A percentile compares a stretch with the other conserved stretches of the same genome.
phyloP scores from a whole-genome alignment of 1,140 invertebrate genomes.

The Temnothorax nylanderi region DNA sequence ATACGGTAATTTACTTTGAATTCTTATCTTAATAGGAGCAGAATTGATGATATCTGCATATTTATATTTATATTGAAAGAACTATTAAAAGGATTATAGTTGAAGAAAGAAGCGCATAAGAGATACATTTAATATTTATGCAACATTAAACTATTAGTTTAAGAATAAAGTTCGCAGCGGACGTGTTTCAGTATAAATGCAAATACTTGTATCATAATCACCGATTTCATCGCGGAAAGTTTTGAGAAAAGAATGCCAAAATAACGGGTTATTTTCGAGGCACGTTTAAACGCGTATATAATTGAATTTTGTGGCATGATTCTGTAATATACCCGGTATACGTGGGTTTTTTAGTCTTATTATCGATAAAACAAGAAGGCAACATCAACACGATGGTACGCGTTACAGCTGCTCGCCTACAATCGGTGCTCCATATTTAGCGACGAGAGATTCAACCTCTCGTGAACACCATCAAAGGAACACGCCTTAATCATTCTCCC shows the following conservation, averaged over 20 bases:
- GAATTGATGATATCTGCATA: not conserved
- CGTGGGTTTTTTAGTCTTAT: slow-evolving; percentile 50
- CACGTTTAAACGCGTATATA: slow-evolving; percentile 37
- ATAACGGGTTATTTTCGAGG: slow-evolving; percentile 48
- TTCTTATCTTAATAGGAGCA: not conserved
- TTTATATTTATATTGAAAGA: slow-evolving; percentile 17
- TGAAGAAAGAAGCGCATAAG: not conserved
- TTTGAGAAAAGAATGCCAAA: slow-evolving; percentile 32
- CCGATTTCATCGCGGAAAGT: not conserved
- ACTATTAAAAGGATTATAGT: not conserved
- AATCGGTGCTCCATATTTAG: slow-evolving; percentile 60
- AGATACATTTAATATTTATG: not conserved
- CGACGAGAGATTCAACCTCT: slow-evolving; percentile 46
- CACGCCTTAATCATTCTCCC: slow-evolving; percentile 60
- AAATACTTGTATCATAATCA: slow-evolving; percentile 35
- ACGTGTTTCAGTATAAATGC: not conserved
- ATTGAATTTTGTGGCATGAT: slow-evolving; percentile 56
- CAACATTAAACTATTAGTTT: not conserved
- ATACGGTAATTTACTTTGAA: not conserved
- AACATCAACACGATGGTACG: not conserved
- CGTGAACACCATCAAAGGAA: slow-evolving; percentile 60
- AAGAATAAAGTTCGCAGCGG: not conserved
- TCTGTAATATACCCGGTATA: slow-evolving; percentile 44
- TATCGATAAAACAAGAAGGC: slow-evolving; percentile 43
- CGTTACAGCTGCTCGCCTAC: slow-evolving; percentile 34